Evolutionary conservation across 2,113 vertebrate genomes (phyloP), one percentile per base, ranked within the genome.

Genomic region (Cinclus cinclus): DNA sequence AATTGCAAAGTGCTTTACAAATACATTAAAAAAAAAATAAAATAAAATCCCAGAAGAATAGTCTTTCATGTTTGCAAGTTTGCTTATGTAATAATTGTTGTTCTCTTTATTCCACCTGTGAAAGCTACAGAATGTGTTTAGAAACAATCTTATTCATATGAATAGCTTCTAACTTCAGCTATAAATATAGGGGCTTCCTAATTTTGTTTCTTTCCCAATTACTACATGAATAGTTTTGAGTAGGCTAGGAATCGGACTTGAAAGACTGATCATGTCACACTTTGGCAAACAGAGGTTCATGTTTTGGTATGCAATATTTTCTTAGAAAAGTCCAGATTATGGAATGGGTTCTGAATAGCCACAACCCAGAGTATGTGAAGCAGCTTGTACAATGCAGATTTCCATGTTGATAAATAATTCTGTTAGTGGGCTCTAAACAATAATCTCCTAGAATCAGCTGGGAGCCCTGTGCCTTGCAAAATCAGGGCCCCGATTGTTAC

Each of bases 1-100:
- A 97, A 89, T 49, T 94, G 94, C 86, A 67, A 97, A 94, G 87
- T 96, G 95, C 78, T 94, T 96, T 95, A 93, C 89, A 84, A 94
- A 76, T 95, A 94, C 85, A 94, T 97, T 96, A 92, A 97, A 88
- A 91, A 91, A 37, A 92, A 93, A 94, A 96, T 96, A 94, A 97
- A 97, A 96, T 96, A 95, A 96, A 96, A 95, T 96, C 93, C 93
- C 93, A 86, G 92, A 94, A 97, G 95, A 96, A 94, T 93, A 95
- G 89, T 87, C 85, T 97, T 97, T 96, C 87, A 96, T 93, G 95
- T 95, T 95, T 96, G 91, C 83, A 91, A 96, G 91, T 90, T 95
- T 96, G 76, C 83, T 93, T 89, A 96, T 95, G 89, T 95, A 92
- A 78, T 92, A 92, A 81, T 80, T 69, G 83, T 94, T 92, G 90